Conservation (phyloP, 2,888 invertebrate genomes). For the Dryocosmus kuriphilus region DNA sequence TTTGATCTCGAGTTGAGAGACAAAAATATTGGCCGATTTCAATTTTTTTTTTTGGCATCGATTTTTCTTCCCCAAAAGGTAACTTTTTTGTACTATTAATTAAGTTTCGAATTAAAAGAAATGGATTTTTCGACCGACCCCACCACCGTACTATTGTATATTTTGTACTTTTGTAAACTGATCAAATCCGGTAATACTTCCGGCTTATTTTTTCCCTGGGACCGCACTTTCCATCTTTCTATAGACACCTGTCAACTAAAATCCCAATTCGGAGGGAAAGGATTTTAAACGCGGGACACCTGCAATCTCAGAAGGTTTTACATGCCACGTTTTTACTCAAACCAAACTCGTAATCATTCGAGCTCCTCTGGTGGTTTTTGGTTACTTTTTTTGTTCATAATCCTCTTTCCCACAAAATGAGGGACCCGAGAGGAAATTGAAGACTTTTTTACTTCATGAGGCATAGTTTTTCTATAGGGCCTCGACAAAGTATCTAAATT, state of each 20-base stretch:
- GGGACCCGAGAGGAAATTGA: not conserved
- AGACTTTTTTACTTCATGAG: constrained; percentile 5
- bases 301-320: constrained; percentile 3
- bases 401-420: constrained; percentile 28
- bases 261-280: constrained; percentile 16
- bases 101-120: no score
- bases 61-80: no score
- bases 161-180: no score
- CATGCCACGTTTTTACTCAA: constrained; percentile 14
- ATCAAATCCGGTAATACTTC: not conserved
- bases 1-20: no score
- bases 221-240: constrained; percentile 2
- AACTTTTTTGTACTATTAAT: no score
- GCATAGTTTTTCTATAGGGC: not conserved
- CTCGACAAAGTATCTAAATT: constrained; percentile 7
- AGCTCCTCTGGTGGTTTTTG: constrained; percentile 1
- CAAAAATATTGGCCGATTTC: no score
- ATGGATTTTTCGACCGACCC: no score
- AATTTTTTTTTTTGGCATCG: no score
- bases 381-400: constrained; percentile 8
- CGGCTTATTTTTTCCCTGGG: constrained; percentile 4
- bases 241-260: constrained; percentile 17
- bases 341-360: not conserved
- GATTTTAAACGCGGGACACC: not conserved
- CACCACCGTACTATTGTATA: no score